Base-by-base conservation (phyloP, 2,113 vertebrate species). In the Cyphomyrus plagiostoma region DNA sequence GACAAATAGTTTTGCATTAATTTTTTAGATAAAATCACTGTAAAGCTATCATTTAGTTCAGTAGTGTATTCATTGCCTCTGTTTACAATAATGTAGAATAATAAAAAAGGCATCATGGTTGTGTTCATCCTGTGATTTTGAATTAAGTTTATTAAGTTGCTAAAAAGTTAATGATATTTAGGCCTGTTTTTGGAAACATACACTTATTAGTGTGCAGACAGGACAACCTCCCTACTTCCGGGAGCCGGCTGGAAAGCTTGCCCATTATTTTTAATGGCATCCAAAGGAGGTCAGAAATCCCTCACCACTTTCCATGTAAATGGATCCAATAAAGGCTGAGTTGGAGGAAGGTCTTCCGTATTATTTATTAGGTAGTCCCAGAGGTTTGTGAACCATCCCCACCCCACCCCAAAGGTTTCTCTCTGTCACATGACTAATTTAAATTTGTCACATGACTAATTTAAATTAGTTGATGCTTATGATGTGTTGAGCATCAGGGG, bases 371-470 rank as follows among this genome's bases (percentile, higher is more conserved):
- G 53, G 19, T 56, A 56, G 53, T 56, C 53, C 19, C 53, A 56
- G 53, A 56, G 53, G 53, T 56, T 56, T 23, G 53, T 56, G 53
- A 56, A 21, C 49, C 49, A 48, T 46, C 46, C 46, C 49, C 86
- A 50, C 8, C 30, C 52, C 80, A 1, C 35, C 77, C 53, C 62
- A 5, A 52, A 46, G 74, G 49, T 49, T 45, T 58, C 80, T 91
- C 90, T 91, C 89, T 13, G 90, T 91, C 91, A 86, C 91, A 93
- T 88, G 42, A 91, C 93, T 90, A 91, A 92, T 94, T 93, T 91
- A 92, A 95, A 93, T 94, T 91, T 13, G 90, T 91, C 91, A 86
- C 91, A 93, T 88, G 42, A 91, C 93, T 90, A 91, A 92, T 94
- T 93, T 91, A 92, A 95, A 93, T 94, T 91, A 92, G 92, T 90